Conservation (phyloP, 2,888 invertebrate species). For the Hydrotaea cyrtoneurina region DNA sequence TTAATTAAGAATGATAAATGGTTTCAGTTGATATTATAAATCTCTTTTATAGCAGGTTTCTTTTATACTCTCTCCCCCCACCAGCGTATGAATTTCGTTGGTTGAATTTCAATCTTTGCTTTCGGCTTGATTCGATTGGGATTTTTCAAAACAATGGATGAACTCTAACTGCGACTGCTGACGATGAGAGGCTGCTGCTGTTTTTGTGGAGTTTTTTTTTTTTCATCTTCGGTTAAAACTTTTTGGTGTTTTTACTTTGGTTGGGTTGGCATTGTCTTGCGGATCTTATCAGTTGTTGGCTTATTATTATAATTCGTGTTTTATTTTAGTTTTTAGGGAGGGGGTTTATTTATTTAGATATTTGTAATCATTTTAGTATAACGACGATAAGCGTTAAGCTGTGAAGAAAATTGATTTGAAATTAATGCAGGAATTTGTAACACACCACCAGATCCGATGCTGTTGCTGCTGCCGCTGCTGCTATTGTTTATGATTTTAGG, state of each 20-base stretch:
- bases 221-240: too few relatives aligned
- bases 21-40: constrained; percentile 77
- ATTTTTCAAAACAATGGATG: constrained; percentile 6
- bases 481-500: constrained; percentile 42
- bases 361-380: constrained; percentile 51
- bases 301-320: constrained; percentile 43
- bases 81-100: constrained; percentile 11
- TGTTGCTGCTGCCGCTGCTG: not conserved
- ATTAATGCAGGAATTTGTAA: constrained; percentile 80
- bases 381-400: constrained; percentile 73
- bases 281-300: constrained; percentile 32
- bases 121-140: not conserved
- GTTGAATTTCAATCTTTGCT: constrained; percentile 2
- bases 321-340: not conserved
- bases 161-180: constrained; percentile 16
- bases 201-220: constrained; percentile 18
- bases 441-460: not conserved
- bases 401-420: constrained; percentile 80
- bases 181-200: constrained; percentile 42
- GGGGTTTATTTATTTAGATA: constrained; percentile 34
- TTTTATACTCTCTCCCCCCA: too few relatives aligned
- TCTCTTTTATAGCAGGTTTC: constrained; percentile 75
- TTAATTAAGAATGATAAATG: constrained; percentile 80
- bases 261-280: constrained; percentile 35
- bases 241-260: not conserved